Evolutionary conservation across 2,888 invertebrate species (phyloP).

Genomic region (Cancer borealis): DNA sequence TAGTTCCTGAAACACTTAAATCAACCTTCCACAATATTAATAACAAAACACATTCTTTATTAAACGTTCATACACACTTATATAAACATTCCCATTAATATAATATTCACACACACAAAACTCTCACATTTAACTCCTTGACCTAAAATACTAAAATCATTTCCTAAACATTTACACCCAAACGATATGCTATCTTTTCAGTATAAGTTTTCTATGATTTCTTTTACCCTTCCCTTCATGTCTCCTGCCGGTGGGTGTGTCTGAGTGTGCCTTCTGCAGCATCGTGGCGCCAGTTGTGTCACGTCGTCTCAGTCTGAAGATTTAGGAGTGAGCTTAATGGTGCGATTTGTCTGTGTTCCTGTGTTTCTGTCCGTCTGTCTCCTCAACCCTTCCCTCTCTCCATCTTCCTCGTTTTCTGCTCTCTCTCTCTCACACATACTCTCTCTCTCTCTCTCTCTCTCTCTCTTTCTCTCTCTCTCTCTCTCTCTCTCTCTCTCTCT

Average conservation of each 20-base stretch:
- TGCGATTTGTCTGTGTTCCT: conserved; percentile 23
- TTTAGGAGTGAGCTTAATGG: neutral
- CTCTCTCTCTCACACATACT: neutral
- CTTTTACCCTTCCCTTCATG: neutral
- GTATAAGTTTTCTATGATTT: neutral
- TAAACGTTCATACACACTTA: too few relatives aligned
- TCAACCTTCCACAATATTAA: too few relatives aligned
- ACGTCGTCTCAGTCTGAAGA: neutral
- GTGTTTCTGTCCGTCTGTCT: neutral
- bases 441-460: conserved; percentile 32
- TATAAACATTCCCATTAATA: too few relatives aligned
- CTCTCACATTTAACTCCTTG: too few relatives aligned
- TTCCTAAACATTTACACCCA: neutral
- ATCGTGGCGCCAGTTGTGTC: neutral
- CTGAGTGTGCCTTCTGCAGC: neutral
- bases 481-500: conserved; percentile 32
- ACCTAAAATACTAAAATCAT: too few relatives aligned
- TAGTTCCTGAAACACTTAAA: too few relatives aligned
- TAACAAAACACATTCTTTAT: too few relatives aligned
- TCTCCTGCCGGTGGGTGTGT: neutral
- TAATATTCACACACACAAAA: too few relatives aligned
- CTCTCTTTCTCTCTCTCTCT: conserved; percentile 1
- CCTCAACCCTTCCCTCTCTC: neutral
- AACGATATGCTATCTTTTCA: neutral
- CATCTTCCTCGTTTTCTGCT: neutral